Conservation (phyloP, 53 echinoderm and acorn worm species). For the Holothuria leucospilota region DNA sequence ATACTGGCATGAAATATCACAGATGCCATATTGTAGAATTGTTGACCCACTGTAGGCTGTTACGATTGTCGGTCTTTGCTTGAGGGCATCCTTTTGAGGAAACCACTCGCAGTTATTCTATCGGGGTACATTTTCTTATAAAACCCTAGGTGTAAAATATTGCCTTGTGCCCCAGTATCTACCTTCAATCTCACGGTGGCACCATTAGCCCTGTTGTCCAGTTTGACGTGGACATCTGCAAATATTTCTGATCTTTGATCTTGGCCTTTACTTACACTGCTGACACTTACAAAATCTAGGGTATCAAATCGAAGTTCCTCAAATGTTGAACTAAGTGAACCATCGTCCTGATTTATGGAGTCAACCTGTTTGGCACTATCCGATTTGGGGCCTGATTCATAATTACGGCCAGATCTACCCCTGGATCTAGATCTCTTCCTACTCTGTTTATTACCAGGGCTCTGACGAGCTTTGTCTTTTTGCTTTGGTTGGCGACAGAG, state of each 20-base stretch:
- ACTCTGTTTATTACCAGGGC: too few relatives aligned
- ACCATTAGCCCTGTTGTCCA: conserved; percentile 10
- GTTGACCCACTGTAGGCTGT: conserved; percentile 57
- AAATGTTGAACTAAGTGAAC: too few relatives aligned
- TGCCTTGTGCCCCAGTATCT: conserved; percentile 51
- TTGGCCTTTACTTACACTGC: too few relatives aligned
- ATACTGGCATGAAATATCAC: conserved; percentile 25
- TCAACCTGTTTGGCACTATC: too few relatives aligned
- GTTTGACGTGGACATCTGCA: too few relatives aligned
- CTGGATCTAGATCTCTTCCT: too few relatives aligned
- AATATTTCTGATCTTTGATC: too few relatives aligned
- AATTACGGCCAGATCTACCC: too few relatives aligned
- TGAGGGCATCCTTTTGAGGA: background rate
- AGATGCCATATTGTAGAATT: conserved; percentile 57
- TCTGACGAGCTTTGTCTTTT: background rate
- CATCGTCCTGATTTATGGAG: too few relatives aligned
- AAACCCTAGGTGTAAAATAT: conserved; percentile 52
- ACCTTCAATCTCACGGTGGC: conserved; percentile 35
- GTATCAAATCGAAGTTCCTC: too few relatives aligned
- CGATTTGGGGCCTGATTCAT: too few relatives aligned
- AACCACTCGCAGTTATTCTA: background rate
- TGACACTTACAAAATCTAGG: too few relatives aligned
- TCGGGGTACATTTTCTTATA: conserved; percentile 53
- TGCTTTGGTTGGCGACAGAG: conserved; percentile 40
- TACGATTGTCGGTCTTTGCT: conserved; percentile 5